These are phyloP conservation scores for Spodoptera frugiperda DNA, from an alignment of 1,140 invertebrate species.

Conservation along the genomic window DNA sequence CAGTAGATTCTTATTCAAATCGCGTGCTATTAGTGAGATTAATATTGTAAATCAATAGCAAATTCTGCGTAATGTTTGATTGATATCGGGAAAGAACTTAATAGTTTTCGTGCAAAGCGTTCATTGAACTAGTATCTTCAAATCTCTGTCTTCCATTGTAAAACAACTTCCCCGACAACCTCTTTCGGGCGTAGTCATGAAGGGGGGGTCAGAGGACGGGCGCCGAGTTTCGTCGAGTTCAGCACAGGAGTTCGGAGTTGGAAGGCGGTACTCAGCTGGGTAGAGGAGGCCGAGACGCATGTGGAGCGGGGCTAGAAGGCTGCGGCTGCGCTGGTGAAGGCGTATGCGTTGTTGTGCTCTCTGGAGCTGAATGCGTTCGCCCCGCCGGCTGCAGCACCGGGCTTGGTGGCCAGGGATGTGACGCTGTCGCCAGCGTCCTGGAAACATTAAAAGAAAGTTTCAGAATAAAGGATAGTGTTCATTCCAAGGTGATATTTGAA, in stretches of 20 bases:
- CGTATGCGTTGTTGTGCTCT: conserved; percentile 87
- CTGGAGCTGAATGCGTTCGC: conserved; percentile 91
- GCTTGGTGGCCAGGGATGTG: conserved; percentile 91
- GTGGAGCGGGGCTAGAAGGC: conserved; percentile 75
- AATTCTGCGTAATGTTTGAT: conserved; percentile 11
- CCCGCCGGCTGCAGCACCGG: conserved; percentile 90
- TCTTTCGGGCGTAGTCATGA: conserved; percentile 68
- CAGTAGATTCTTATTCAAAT: not conserved
- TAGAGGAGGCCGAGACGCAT: conserved; percentile 75
- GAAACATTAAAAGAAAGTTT: conserved; percentile 46
- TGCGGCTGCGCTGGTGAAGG: conserved; percentile 71
- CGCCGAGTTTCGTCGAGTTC: conserved; percentile 85
- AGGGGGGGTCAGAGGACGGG: conserved; percentile 78
- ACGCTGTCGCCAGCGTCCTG: conserved; percentile 86
- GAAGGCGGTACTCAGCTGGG: conserved; percentile 86
- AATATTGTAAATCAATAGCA: conserved; percentile 11
- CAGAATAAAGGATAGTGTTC: not conserved
- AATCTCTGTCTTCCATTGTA: conserved; percentile 58
- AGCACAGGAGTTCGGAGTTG: conserved; percentile 86
- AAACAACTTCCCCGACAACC: conserved; percentile 74
- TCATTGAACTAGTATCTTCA: conserved; percentile 47
- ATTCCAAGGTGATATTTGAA: too few species aligned
- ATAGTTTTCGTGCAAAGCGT: conserved; percentile 44
- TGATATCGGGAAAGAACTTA: conserved; percentile 9
- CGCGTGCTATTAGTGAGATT: conserved; percentile 8